Evolutionary conservation across 2,888 invertebrate species (phyloP), one percentile per base, ranked within the genome.

Genomic region (Sericinus montela): DNA sequence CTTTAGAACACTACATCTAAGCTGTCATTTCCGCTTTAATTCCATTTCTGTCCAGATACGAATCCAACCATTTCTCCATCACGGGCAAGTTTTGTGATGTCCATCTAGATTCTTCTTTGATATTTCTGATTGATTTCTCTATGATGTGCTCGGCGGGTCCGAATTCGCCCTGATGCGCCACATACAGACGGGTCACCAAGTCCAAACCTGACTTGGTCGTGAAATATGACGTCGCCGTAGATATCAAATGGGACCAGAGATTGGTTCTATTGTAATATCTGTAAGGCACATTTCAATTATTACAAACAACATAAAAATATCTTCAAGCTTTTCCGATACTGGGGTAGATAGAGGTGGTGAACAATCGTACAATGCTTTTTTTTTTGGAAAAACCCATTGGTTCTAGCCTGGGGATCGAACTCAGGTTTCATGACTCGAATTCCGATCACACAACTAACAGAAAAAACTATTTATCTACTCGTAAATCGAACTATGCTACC

Each of bases 101-200:
- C 95, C 95, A 95, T 62, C 92, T 91, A 0, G 93, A 92, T 66
- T 94, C 94, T 61, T 93, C 93, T 58, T 92, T 90, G 36, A 95
- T 94, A 54, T 93, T 94, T 59, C 91, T 92, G 63, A 94, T 76
- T 0, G 94, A 93, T 57, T 93, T 93, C 63, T 93, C 92, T 10
- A 95, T 91, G 11, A 94, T 92, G 57, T 92, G 92, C 54, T 94
- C 93, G 0, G 94, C 94, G 3, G 92, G 92, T 0, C 93, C 94
- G 56, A 95, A 94, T 60, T 94, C 92, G 0, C 91, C 92, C 57
- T 91, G 90, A 39, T 91, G 91, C 14, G 89, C 87, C 0, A 90
- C 85, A 62, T 94, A 93, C 0, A 95, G 67, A 34, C 91, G 90
- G 1, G 91, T 90, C 0, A 95, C 94, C 82, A 92, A 90, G 53